Evolutionary conservation across 2,888 invertebrate species (phyloP).

Genomic region (Pristionchus fissidentatus): DNA sequence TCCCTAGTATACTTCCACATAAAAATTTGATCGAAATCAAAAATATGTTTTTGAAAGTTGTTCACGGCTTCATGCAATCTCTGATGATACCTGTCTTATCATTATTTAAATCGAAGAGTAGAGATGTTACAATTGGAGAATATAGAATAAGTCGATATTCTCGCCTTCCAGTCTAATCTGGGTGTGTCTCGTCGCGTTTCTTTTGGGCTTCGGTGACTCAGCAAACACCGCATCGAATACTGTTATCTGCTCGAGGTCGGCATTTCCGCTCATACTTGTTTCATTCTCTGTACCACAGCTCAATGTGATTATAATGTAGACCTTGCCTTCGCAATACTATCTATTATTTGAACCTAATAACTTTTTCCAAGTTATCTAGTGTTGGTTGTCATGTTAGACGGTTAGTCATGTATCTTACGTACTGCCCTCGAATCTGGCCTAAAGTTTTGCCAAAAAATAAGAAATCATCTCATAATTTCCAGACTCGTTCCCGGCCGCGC

Average conservation of each 20-base stretch:
- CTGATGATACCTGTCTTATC: background rate
- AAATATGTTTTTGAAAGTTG: too few relatives aligned
- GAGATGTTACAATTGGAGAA: background rate
- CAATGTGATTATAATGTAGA: too few relatives aligned
- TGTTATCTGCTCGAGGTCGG: conserved; percentile 19
- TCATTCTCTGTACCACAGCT: background rate
- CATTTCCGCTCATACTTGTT: background rate
- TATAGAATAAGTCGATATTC: background rate
- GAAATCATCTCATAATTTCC: background rate
- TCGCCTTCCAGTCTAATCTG: conserved; percentile 18
- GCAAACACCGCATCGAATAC: conserved; percentile 28
- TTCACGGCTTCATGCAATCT: too few relatives aligned
- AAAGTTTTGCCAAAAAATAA: too few relatives aligned
- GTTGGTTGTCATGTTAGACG: too few relatives aligned
- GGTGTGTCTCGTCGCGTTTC: background rate
- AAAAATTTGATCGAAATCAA: too few relatives aligned
- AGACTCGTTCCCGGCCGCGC: conserved; percentile 29
- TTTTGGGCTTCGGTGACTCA: background rate
- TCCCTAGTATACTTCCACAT: too few relatives aligned
- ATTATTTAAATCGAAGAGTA: background rate
- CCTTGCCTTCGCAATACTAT: too few relatives aligned
- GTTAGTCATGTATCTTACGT: too few relatives aligned
- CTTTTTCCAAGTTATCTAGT: too few relatives aligned
- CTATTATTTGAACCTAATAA: too few relatives aligned
- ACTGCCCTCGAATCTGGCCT: too few relatives aligned